Conservation (phyloP, 2,113 vertebrate species). For the Malaclemys terrapin region DNA sequence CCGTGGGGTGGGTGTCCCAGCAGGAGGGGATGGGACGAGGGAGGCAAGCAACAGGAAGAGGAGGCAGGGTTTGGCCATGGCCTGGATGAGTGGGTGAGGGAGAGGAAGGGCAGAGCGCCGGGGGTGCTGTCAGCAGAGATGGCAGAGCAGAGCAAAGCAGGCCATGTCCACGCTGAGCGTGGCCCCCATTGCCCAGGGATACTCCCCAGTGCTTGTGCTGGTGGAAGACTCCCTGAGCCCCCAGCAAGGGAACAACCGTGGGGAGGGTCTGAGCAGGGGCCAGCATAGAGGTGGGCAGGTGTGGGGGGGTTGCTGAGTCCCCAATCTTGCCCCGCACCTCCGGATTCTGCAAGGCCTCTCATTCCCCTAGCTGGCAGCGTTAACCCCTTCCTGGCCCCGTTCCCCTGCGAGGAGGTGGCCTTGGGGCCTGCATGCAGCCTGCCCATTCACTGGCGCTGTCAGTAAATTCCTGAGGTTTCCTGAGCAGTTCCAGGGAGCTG, state of each 20-base stretch:
- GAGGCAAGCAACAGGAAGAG: neutral
- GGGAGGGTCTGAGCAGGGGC: neutral
- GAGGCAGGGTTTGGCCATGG: neutral
- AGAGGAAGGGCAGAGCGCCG: neutral
- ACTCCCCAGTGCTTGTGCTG: neutral
- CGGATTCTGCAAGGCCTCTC: neutral
- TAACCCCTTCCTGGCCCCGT: neutral
- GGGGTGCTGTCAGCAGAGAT: neutral
- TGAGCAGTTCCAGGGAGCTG: constrained; percentile 7
- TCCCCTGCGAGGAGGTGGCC: neutral
- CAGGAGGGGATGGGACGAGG: too few species aligned
- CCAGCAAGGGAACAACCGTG: neutral
- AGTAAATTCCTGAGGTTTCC: constrained; percentile 68
- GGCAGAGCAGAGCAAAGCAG: neutral
- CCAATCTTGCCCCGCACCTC: rapidly evolving
- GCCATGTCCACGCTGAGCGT: too few species aligned
- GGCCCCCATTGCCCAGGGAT: neutral
- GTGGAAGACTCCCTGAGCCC: neutral
- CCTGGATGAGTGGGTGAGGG: neutral
- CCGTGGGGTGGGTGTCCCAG: neutral
- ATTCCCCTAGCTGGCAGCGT: neutral
- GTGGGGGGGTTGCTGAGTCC: rapidly evolving
- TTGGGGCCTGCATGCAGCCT: neutral
- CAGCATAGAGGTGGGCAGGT: rapidly evolving
- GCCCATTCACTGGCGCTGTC: neutral